Evolutionary conservation across 1,140 invertebrate species (phyloP), one percentile per base, ranked within the genome.

Genomic region (Pachypeltis micranthus): DNA sequence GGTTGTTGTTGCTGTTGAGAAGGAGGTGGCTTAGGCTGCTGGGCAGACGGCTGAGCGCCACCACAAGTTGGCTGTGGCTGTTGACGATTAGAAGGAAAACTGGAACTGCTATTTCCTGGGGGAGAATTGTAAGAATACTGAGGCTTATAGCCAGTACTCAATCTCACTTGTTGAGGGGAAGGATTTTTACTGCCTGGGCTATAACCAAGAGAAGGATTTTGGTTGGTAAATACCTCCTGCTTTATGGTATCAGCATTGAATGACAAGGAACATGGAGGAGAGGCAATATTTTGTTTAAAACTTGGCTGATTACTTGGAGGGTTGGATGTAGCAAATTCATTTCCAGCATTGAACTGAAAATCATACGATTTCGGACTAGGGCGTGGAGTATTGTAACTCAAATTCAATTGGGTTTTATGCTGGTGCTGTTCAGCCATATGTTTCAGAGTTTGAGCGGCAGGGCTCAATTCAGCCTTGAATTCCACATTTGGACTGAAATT

Each of bases 351-450:
- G 56, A 66, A 69, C 51, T 67, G 65, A 55, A 65, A 69, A 23
- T 70, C 67, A 61, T 68, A 70, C 0, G 69, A 68, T 61, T 64
- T 23, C 59, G 63, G 61, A 62, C 63, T 28, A 64, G 44, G 25
- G 56, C 61, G 71, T 0, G 70, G 63, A 0, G 74, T 72, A 55
- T 74, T 77, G 62, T 76, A 78, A 0, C 72, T 73, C 70, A 81
- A 76, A 29, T 79, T 77, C 70, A 81, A 77, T 66, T 81, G 82
- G 64, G 80, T 84, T 72, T 90, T 92, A 74, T 92, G 90, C 74
- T 95, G 91, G 73, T 96, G 93, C 72, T 96, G 92, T 71, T 95
- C 91, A 2, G 93, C 93, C 91, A 95, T 93, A 69, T 95, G 91
- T 73, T 95, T 95, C 12, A 96, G 77, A 0, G 91, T 95, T 76